Evolutionary conservation across 2,113 vertebrate genomes (phyloP).

Genomic region (human (Homo sapiens)): GRCh38 chr11:21085001-21085500

Average conservation of each 20-base stretch:
- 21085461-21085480: too few relatives aligned
- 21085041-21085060: background rate
- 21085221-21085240: background rate
- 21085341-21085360: background rate
- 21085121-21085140: background rate
- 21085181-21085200: fast-evolving
- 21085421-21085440: too few relatives aligned
- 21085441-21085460: too few relatives aligned
- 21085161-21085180: background rate
- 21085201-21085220: background rate
- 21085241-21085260: background rate
- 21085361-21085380: too few relatives aligned
- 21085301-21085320: background rate
- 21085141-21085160: background rate
- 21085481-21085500: too few relatives aligned
- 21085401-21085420: too few relatives aligned
- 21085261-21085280: background rate
- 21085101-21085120: background rate
- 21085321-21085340: background rate
- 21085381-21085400: too few relatives aligned
- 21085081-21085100: background rate
- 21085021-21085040: background rate
- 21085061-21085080: background rate
- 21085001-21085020: background rate
- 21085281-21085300: background rate